Evolutionary conservation across 2,797 vertebrate genomes (phyloP).

Genomic region (Enteromius afrohamiltoni): DNA sequence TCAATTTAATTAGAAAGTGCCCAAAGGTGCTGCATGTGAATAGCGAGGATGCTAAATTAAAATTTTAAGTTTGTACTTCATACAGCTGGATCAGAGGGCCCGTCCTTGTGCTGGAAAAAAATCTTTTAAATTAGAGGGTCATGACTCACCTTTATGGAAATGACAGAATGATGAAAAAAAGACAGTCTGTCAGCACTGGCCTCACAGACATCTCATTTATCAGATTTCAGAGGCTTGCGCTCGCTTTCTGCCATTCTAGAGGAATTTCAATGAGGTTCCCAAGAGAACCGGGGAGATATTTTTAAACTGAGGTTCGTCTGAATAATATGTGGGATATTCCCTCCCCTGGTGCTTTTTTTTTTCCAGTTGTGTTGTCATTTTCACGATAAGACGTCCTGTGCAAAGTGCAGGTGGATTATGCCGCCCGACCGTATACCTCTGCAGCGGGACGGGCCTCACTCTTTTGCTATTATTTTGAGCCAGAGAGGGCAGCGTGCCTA

Average conservation of each 20-base stretch:
- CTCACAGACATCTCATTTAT: conserved; percentile 51
- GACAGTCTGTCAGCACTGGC: conserved; percentile 45
- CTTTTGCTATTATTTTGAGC: conserved; percentile 73
- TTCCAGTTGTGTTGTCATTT: conserved; percentile 61
- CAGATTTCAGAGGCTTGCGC: conserved; percentile 46
- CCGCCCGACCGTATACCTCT: conserved; percentile 60
- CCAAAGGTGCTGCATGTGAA: conserved; percentile 1
- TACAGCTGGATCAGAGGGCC: conserved; percentile 7
- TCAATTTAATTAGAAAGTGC: conserved; percentile 43
- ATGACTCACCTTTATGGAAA: conserved; percentile 68
- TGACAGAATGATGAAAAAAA: conserved; percentile 60
- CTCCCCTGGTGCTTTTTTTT: conserved; percentile 25
- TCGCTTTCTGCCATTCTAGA: conserved; percentile 30
- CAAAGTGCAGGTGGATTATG: conserved; percentile 27
- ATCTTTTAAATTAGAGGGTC: conserved; percentile 50
- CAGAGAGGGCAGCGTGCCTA: conserved; percentile 66
- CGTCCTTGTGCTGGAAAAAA: conserved; percentile 38
- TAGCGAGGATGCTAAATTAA: background rate
- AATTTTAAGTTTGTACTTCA: conserved; percentile 36
- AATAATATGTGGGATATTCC: conserved; percentile 47
- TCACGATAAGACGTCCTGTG: conserved; percentile 38
- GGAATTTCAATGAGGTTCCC: conserved; percentile 54
- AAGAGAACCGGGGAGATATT: conserved; percentile 42
- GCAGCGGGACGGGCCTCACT: conserved; percentile 66
- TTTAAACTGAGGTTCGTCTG: conserved; percentile 38